A percentile compares a stretch with the other conserved stretches of the same genome.
Conservation (phyloP, 2,797 vertebrate species). For the Epinephelus awoara region DNA sequence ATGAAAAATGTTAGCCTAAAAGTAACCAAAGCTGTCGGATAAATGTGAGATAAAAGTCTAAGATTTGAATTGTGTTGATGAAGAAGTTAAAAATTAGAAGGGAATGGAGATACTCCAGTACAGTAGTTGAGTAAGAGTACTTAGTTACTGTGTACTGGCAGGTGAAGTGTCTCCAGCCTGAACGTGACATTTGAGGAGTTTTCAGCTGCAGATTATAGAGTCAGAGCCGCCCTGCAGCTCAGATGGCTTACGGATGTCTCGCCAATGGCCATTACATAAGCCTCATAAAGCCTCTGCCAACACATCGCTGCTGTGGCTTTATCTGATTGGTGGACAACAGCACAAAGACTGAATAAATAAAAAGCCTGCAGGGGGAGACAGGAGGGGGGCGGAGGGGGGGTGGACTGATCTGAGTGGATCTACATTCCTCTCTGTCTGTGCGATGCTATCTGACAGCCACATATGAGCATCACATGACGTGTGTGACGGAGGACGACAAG, state of each 20-base stretch:
- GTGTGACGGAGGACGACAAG: conserved; percentile 12
- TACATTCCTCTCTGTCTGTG: conserved; percentile 40
- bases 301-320: neutral
- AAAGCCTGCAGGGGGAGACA: neutral
- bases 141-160: neutral
- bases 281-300: conserved; percentile 40
- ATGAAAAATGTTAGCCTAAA: too few relatives aligned
- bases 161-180: conserved; percentile 11
- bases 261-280: conserved; percentile 65
- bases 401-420: neutral
- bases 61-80: neutral
- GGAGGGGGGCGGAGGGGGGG: too few relatives aligned
- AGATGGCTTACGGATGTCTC: conserved; percentile 55
- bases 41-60: neutral
- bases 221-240: conserved; percentile 49
- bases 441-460: conserved; percentile 33
- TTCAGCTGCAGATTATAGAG: conserved; percentile 27
- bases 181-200: neutral
- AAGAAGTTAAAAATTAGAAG: neutral
- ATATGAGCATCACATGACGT: conserved; percentile 36
- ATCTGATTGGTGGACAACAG: conserved; percentile 60
- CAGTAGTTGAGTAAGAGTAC: neutral
- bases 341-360: conserved; percentile 52
- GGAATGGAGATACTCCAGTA: too few relatives aligned
- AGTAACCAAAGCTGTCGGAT: neutral